Evolutionary conservation across 2,888 invertebrate genomes (phyloP).

Genomic region (Ormia ochracea): DNA sequence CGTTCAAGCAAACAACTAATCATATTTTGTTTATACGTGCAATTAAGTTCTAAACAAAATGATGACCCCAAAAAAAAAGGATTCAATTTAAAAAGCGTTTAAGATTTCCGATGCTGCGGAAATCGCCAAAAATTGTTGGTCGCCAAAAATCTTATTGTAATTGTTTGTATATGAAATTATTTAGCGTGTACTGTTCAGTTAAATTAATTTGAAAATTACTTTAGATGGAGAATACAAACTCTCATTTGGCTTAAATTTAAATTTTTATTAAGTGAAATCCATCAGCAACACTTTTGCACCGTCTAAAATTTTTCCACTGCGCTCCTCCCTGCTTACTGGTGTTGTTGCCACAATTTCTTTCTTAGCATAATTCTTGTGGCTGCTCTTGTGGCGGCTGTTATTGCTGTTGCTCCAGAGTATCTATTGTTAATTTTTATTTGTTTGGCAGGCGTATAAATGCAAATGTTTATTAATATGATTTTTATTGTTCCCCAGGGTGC

Average conservation of each 20-base stretch:
- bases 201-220: too few species aligned
- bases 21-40: constrained; percentile 4
- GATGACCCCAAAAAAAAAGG: too few species aligned
- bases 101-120: not conserved
- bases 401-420: not conserved
- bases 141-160: too few species aligned
- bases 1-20: constrained; percentile 47
- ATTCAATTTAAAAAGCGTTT: not conserved
- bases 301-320: too few species aligned
- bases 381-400: not conserved
- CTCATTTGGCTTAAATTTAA: too few species aligned
- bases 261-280: too few species aligned
- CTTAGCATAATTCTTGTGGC: not conserved
- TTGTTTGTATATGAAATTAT: too few species aligned
- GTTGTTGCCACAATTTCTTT: not conserved
- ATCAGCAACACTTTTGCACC: too few species aligned
- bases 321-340: not conserved
- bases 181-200: too few species aligned
- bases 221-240: too few species aligned
- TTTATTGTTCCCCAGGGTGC: constrained; percentile 76
- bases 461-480: constrained; percentile 75
- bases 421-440: constrained; percentile 46
- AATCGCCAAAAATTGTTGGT: too few species aligned
- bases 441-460: constrained; percentile 53
- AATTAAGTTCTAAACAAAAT: constrained; percentile 27